Percentiles rank a stretch among this genome's conserved stretches.
phyloP scores from a whole-genome alignment of 2,113 vertebrate species.

The Elanus axillaris region DNA sequence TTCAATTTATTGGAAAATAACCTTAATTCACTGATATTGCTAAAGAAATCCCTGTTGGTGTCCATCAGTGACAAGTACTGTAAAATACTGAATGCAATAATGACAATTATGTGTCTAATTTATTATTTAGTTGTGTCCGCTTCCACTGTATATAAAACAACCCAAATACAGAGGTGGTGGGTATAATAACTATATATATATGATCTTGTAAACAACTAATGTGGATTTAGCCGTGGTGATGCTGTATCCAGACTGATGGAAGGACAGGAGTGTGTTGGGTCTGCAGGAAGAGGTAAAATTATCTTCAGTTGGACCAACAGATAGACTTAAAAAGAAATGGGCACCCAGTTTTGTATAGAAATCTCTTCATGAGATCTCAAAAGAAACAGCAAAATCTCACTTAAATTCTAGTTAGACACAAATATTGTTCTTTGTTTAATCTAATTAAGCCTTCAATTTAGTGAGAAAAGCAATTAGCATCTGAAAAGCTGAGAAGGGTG shows the following conservation, averaged over 20 bases:
- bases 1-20: not conserved
- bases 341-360: not conserved
- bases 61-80: not conserved
- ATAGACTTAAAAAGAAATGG: not conserved
- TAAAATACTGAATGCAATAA: not conserved
- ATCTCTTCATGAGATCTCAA: constrained; percentile 19
- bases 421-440: constrained; percentile 56
- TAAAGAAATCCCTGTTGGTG: not conserved
- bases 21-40: not conserved
- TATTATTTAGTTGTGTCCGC: not conserved
- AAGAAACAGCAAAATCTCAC: constrained; percentile 27
- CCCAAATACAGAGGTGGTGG: not conserved
- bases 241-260: not conserved
- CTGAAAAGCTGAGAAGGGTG: constrained; percentile 10
- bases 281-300: not conserved
- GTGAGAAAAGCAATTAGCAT: constrained; percentile 52
- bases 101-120: not conserved
- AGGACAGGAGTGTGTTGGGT: not conserved
- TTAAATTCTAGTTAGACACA: constrained; percentile 50
- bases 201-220: not conserved
- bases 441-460: constrained; percentile 60
- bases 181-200: not conserved
- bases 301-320: not conserved
- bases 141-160: not conserved
- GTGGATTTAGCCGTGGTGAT: not conserved